These are phyloP conservation scores for Ephydatia muelleri DNA, from an alignment of 37 sponge, comb jelly and placozoan genomes.

Conservation along the genomic window DNA sequence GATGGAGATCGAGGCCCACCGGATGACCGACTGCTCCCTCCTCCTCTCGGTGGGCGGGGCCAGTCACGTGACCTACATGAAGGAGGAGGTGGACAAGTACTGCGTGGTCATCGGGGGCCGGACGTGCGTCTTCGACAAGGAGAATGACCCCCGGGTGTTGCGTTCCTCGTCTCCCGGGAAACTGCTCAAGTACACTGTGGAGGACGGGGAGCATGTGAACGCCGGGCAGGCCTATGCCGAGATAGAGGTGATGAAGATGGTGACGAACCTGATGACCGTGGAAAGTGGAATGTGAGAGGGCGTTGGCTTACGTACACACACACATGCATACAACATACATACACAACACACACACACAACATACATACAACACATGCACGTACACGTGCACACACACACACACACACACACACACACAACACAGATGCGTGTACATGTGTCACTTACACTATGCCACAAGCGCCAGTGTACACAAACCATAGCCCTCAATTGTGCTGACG, in stretches of 20 bases:
- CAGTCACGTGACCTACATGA: conserved; percentile 91
- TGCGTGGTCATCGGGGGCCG: conserved; percentile 82
- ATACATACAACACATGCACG: neutral
- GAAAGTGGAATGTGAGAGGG: conserved; percentile 45
- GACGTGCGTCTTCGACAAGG: conserved; percentile 96
- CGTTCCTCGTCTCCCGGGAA: conserved; percentile 93
- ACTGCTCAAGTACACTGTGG: conserved; percentile 83
- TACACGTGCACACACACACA: neutral
- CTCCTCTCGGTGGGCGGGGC: conserved; percentile 79
- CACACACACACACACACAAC: neutral
- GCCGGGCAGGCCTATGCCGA: conserved; percentile 82
- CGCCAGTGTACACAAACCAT: too few relatives aligned
- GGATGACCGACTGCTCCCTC: conserved; percentile 87
- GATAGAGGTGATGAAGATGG: conserved; percentile 99
- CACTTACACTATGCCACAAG: neutral
- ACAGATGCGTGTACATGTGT: neutral
- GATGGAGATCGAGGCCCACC: conserved; percentile 78
- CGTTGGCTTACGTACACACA: neutral
- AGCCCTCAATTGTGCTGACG: neutral
- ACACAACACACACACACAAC: neutral
- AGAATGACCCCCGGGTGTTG: conserved; percentile 89
- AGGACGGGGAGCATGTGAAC: conserved; percentile 84
- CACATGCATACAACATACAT: neutral
- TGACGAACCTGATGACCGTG: conserved; percentile 64
- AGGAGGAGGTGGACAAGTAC: conserved; percentile 86